Conservation (phyloP, 2,113 vertebrate genomes). For the Shinisaurus crocodilurus region DNA sequence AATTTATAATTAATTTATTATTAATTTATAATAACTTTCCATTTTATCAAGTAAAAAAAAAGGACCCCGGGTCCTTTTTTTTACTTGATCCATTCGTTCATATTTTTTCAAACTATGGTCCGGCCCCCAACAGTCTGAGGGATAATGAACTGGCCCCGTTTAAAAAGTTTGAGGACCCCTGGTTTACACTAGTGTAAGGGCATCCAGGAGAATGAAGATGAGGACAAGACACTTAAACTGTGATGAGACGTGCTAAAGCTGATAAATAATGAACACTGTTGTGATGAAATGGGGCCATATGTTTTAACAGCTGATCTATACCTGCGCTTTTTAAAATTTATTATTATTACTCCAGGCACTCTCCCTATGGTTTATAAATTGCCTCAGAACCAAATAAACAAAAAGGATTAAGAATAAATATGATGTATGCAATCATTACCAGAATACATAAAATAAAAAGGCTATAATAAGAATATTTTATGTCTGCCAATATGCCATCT, state of each 20-base stretch:
- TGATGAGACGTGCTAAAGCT: not conserved
- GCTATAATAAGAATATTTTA: not conserved
- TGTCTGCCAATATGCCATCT: not conserved
- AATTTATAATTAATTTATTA: too few relatives aligned
- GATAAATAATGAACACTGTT: not conserved
- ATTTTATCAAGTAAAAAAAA: too few relatives aligned
- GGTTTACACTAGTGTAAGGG: not conserved
- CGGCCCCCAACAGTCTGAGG: too few relatives aligned
- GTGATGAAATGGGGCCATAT: not conserved
- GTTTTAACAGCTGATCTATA: not conserved
- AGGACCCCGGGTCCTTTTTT: too few relatives aligned
- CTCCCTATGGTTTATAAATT: not conserved
- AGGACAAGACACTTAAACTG: not conserved
- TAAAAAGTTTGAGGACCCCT: too few relatives aligned
- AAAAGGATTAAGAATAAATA: constrained; percentile 15
- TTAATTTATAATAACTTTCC: too few relatives aligned
- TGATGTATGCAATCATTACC: constrained; percentile 15
- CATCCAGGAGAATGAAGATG: not conserved
- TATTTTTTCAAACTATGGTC: too few relatives aligned
- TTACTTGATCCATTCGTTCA: too few relatives aligned
- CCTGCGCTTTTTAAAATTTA: not conserved
- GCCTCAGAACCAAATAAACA: not conserved
- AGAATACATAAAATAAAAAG: not conserved
- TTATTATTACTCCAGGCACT: not conserved
- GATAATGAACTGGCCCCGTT: too few relatives aligned